Base-by-base conservation (phyloP, 2,888 invertebrate species). In the Callyntrura sp. region DNA sequence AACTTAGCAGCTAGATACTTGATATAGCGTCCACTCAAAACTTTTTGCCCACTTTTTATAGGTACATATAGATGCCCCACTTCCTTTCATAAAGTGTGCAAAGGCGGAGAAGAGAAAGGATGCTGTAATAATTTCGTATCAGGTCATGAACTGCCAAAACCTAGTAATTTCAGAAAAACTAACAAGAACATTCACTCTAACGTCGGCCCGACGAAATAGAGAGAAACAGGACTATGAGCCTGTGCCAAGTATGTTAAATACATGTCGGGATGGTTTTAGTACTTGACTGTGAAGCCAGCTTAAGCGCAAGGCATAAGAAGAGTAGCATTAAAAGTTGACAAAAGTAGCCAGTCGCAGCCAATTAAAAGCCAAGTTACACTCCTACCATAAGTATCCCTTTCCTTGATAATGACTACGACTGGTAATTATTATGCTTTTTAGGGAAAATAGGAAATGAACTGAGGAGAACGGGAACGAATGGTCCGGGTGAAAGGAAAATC, bases 211-310 rank as follows among this genome's bases (percentile, higher is more conserved):
- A 60, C 35, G 51, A 79, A 60, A 57, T 28, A 60, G 35, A 57
- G 17, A 60, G 35, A 79, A 23, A 70, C 70, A 43, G 43, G 0
- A 6, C 68, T 14, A 60, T 79, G 79, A 35, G 28, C 28, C n/a
- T 35, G 28, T 51, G 60, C 17, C 35, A 48, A 68, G 25, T 70
- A 70, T 65, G 73, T 89, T 84, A 89, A 83, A 78, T 89, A 84
- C 84, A 14, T 57, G 17, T 57, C 35, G 35, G 35, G 68, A 68
- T 12, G 23, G 14, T 28, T 68, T 35, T 25, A 68, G 25, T 25
- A 25, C 17, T 0, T 14, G n/a, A 28, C 28, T 12, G 35, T 35
- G 35, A 35, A 35, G 6, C 35, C 35, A 35, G 35, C 35, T 35
- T 35, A 35, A 35, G 6, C 35, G 68, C 2, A 28, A 14, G 9